Evolutionary conservation across 2,888 invertebrate species (phyloP).

Genomic region (Eilema griseolum): DNA sequence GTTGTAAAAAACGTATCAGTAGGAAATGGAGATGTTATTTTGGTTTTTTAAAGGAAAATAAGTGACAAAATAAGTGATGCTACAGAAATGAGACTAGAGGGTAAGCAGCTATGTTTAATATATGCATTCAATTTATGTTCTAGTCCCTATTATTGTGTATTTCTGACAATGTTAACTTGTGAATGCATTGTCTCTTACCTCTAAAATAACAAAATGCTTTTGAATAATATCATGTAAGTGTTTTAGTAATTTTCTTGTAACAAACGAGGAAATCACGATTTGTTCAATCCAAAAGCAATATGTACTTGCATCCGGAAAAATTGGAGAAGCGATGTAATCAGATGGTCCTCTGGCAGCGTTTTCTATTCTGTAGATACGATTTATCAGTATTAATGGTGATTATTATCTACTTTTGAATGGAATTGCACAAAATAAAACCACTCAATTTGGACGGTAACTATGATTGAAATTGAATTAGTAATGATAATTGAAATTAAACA

Average conservation of each 20-base stretch:
- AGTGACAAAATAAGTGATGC: slow-evolving; percentile 50
- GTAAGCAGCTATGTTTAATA: slow-evolving; percentile 50
- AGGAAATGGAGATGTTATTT: slow-evolving; percentile 30
- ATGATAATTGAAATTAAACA: too few species aligned
- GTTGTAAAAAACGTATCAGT: slow-evolving; percentile 39
- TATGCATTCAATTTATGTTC: slow-evolving; percentile 15
- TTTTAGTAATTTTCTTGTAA: too few species aligned
- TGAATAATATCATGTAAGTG: neutral
- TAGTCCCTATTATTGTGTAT: neutral
- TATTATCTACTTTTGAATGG: neutral
- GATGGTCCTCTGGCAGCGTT: too few species aligned
- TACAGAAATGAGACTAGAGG: slow-evolving; percentile 67
- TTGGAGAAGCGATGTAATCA: neutral
- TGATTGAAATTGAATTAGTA: too few species aligned
- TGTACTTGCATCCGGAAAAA: neutral
- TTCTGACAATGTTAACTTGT: neutral
- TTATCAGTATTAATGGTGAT: too few species aligned
- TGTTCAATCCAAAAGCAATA: too few species aligned
- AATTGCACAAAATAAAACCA: neutral
- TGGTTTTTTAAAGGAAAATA: slow-evolving; percentile 53
- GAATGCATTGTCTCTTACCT: neutral
- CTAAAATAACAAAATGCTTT: neutral
- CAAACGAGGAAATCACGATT: neutral
- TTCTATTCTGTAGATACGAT: too few species aligned
- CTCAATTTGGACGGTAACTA: neutral